Base-by-base conservation (phyloP, 2,113 vertebrate genomes). In the Tautogolabrus adspersus region DNA sequence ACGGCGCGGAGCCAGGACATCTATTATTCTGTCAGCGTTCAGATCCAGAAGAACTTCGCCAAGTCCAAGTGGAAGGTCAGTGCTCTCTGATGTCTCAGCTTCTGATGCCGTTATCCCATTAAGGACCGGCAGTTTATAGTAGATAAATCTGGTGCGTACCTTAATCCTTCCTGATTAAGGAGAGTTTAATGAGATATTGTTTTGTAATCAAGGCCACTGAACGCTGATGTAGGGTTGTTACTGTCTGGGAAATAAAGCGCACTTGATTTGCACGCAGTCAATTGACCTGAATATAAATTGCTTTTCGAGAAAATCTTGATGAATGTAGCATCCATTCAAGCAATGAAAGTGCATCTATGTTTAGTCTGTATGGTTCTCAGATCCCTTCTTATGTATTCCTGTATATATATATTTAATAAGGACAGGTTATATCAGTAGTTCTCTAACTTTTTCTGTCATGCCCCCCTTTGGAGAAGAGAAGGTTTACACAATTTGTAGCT, bases 21-120 rank as follows among this genome's bases (percentile, higher is more conserved):
- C 91, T 98, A 98, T 88, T 94, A 95, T 7, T 98, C 97, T 0
- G 97, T 99, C 93, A 98, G 97, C 1, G 93, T 93, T 60, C 97
- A 99, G 94, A 98, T 99, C 84, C 96, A 98, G 87, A 99, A 97
- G 79, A 99, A 98, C 94, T 99, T 98, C 64, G 97, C 97, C 87
- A 98, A 96, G 93, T 96, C 95, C 93, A 99, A 97, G 79, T 99
- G 98, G 98, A 96, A 96, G 96, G 98, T 99, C 87, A 95, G 96
- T 89, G 16, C 1, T 26, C 52, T 7, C 42, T 15, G 42, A 70
- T 62, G 66, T 78, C 64, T 47, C 72, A 72, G 61, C 60, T 73
- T 52, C 10, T 10, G 34, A 52, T 51, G 19, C 52, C 47, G 8
- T 82, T 49, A 85, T 9, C 74, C 56, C 54, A 63, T 79, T 37